A percentile compares a stretch with the other conserved stretches of the same genome.
phyloP scores from a whole-genome alignment of 2,888 invertebrate genomes.

The Seira sanloemensis region DNA sequence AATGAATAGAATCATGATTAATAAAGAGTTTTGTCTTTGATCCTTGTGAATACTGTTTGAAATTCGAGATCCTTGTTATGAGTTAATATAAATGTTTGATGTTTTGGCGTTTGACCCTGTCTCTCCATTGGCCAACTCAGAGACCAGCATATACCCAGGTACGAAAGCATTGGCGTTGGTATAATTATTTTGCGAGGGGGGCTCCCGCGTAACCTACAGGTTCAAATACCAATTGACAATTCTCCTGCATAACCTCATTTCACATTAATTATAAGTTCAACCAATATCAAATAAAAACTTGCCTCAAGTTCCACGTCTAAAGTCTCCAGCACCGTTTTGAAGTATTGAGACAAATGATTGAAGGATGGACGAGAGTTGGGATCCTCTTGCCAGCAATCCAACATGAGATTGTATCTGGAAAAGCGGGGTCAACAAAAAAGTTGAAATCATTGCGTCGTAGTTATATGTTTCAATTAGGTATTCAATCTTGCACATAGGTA shows the following conservation, averaged over 20 bases:
- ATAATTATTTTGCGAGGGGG: too few relatives aligned
- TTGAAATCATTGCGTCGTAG: not conserved
- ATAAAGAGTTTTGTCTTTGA: not conserved
- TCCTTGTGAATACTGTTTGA: not conserved
- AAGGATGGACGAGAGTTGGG: constrained; percentile 52
- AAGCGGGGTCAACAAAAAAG: not conserved
- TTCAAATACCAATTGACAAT: too few relatives aligned
- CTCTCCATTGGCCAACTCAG: constrained; percentile 17
- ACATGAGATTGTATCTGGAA: constrained; percentile 61
- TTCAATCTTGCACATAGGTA: not conserved
- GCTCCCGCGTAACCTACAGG: too few relatives aligned
- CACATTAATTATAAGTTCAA: too few relatives aligned
- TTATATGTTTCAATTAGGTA: not conserved
- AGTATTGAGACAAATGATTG: constrained; percentile 31
- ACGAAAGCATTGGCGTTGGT: too few relatives aligned
- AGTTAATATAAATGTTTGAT: constrained; percentile 39
- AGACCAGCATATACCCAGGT: constrained; percentile 27
- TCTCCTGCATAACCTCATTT: too few relatives aligned
- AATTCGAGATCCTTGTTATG: not conserved
- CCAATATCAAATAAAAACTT: too few relatives aligned
- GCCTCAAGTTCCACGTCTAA: constrained; percentile 54
- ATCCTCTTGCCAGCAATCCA: constrained; percentile 55
- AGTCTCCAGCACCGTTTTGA: constrained; percentile 41
- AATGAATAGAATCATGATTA: not conserved
- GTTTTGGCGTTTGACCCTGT: constrained; percentile 21